phyloP scores from a whole-genome alignment of 2,113 vertebrate species.

The Recurvirostra avosetta region DNA sequence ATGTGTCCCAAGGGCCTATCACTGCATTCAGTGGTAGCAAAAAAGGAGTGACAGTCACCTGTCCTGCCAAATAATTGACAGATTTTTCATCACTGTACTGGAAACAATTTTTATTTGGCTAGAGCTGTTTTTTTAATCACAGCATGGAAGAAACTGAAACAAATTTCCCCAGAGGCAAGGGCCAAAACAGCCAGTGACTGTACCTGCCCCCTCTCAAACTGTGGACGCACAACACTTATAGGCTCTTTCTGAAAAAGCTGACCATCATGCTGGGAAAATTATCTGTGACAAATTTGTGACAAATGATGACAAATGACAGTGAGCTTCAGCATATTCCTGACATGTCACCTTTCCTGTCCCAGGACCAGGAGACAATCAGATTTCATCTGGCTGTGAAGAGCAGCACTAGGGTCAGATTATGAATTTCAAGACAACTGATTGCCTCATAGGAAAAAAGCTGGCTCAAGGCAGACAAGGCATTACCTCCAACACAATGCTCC shows the following conservation, averaged over 20 bases:
- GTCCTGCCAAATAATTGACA: neutral
- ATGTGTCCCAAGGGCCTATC: neutral
- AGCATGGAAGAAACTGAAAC: neutral
- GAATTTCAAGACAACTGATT: neutral
- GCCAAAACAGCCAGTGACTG: neutral
- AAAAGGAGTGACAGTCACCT: neutral
- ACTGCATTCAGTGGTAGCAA: accelerated
- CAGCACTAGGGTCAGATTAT: neutral
- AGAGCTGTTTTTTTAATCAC: neutral
- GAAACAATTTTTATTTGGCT: neutral
- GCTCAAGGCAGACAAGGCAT: neutral
- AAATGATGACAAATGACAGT: neutral
- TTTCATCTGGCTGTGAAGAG: neutral
- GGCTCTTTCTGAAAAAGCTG: neutral
- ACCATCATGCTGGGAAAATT: neutral
- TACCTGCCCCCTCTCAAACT: neutral
- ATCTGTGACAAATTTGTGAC: neutral
- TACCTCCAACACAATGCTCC: neutral
- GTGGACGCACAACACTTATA: neutral
- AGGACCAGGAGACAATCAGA: neutral
- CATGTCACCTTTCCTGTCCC: neutral
- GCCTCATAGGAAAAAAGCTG: accelerated
- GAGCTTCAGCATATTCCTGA: neutral
- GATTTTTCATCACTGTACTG: neutral
- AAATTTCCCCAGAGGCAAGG: neutral